Conservation (phyloP, 1,140 invertebrate species). For the Eupristina koningsbergeri region DNA sequence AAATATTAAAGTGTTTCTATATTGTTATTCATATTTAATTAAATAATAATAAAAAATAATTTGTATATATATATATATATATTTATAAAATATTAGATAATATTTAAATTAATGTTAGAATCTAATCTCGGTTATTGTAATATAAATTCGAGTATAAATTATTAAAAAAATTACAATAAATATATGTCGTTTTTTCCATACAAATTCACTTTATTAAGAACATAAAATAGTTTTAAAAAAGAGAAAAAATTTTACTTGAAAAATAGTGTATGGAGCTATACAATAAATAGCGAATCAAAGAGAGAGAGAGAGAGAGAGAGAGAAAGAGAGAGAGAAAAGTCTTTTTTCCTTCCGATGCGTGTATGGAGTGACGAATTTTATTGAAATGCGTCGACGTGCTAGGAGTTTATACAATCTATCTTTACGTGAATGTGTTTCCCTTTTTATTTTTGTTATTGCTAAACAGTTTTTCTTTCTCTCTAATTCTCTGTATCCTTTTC, state of each 20-base stretch:
- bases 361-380: conserved; percentile 42
- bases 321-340: too few species aligned
- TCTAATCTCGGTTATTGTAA: too few species aligned
- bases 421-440: neutral
- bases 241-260: neutral
- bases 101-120: too few species aligned
- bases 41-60: too few species aligned
- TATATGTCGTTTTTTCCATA: too few species aligned
- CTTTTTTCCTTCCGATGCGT: conserved; percentile 26
- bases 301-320: neutral
- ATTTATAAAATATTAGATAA: too few species aligned
- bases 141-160: too few species aligned
- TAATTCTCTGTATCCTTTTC: too few species aligned
- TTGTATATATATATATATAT: too few species aligned
- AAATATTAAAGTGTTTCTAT: too few species aligned
- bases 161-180: too few species aligned
- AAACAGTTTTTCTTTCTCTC: neutral
- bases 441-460: conserved; percentile 29
- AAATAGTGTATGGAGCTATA: neutral
- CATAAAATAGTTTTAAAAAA: neutral
- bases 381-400: conserved; percentile 24
- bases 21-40: too few species aligned
- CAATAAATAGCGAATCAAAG: neutral
- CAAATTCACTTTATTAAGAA: neutral
- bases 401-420: conserved; percentile 39